Evolutionary conservation across 2,888 invertebrate genomes (phyloP).

Genomic region (Iphiclides podalirius): DNA sequence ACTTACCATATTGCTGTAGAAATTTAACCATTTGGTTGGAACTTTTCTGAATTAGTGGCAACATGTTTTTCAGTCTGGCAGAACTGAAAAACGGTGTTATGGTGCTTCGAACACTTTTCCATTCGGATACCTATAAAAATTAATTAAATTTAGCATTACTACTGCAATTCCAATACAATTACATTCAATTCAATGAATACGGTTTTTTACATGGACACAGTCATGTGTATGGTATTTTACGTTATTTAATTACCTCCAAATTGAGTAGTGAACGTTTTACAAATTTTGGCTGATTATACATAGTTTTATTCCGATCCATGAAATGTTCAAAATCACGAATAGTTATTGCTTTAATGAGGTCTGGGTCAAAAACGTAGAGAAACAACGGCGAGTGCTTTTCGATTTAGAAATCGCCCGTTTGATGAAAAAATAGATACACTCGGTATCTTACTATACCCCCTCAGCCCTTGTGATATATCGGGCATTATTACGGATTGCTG

Average conservation of each 20-base stretch:
- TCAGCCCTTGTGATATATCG: too few relatives aligned
- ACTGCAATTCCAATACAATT: too few relatives aligned
- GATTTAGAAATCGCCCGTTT: too few relatives aligned
- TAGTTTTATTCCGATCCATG: constrained; percentile 65
- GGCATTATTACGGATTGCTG: too few relatives aligned
- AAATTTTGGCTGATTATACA: constrained; percentile 55
- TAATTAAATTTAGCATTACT: too few relatives aligned
- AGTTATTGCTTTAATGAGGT: constrained; percentile 79
- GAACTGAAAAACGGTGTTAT: constrained; percentile 79
- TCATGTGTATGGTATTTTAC: neutral
- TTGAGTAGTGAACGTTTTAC: constrained; percentile 64
- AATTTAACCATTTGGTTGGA: constrained; percentile 65
- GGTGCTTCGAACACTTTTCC: constrained; percentile 75
- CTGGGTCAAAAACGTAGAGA: constrained; percentile 74
- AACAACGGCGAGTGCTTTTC: too few relatives aligned
- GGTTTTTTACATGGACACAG: neutral
- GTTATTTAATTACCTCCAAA: constrained; percentile 54
- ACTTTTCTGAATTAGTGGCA: constrained; percentile 66
- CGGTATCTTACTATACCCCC: too few relatives aligned
- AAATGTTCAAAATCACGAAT: constrained; percentile 82
- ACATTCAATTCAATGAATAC: neutral
- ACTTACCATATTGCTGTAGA: constrained; percentile 61
- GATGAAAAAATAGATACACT: too few relatives aligned
- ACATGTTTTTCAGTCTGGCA: constrained; percentile 72
- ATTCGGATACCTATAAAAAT: constrained; percentile 65